Percentiles rank a stretch among this genome's conserved stretches.
Conservation (phyloP, 2,113 vertebrate species). For the Cephalopholis sonnerati region DNA sequence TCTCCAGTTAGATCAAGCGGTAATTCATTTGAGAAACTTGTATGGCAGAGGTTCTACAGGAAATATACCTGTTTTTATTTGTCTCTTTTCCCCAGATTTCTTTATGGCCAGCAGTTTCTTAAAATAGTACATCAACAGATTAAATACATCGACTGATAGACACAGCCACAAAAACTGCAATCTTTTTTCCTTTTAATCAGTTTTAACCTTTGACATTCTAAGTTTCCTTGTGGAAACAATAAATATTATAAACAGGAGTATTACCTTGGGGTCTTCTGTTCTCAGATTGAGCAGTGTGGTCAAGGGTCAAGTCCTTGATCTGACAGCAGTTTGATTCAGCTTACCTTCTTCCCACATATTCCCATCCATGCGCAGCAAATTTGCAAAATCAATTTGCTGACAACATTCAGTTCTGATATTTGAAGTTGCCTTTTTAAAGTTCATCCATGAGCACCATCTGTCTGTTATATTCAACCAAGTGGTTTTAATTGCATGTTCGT, state of each 20-base stretch:
- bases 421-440: background rate
- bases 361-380: background rate
- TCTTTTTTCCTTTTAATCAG: background rate
- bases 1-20: conserved; percentile 29
- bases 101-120: background rate
- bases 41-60: background rate
- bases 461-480: background rate
- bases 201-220: background rate
- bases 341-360: no score
- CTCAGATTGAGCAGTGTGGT: background rate
- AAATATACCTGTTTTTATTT: background rate
- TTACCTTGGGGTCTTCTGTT: background rate
- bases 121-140: background rate
- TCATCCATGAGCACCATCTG: background rate
- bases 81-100: background rate
- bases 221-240: background rate
- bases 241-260: background rate
- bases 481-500: background rate
- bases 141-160: background rate
- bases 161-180: background rate
- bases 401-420: background rate
- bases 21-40: background rate
- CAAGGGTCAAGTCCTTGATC: background rate
- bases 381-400: background rate
- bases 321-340: background rate